Conservation (phyloP, 2,888 invertebrate genomes). For the Melieria crassipennis region DNA sequence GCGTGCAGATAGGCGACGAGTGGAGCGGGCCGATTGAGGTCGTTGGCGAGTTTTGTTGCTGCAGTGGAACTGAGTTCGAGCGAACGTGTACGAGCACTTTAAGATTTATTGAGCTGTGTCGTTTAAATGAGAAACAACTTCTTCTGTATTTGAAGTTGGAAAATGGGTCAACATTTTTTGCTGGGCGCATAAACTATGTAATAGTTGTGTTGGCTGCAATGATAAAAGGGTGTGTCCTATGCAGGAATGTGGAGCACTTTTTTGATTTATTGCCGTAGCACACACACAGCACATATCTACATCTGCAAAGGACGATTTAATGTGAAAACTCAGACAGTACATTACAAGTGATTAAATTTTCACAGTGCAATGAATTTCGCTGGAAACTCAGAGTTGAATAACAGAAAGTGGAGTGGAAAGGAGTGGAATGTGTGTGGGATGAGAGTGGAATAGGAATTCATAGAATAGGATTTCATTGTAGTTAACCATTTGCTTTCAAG, state of each 20-base stretch:
- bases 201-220: neutral
- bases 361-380: too few relatives aligned
- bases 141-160: conserved; percentile 33
- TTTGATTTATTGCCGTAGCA: conserved; percentile 19
- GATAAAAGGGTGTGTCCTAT: conserved; percentile 42
- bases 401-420: too few relatives aligned
- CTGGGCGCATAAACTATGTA: neutral
- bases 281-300: too few relatives aligned
- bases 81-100: conserved; percentile 14
- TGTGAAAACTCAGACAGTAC: too few relatives aligned
- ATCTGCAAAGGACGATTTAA: too few relatives aligned
- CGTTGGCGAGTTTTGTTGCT: conserved; percentile 2
- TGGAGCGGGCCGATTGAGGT: neutral
- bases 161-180: conserved; percentile 26
- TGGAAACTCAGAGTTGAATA: too few relatives aligned
- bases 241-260: conserved; percentile 23
- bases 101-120: conserved; percentile 35
- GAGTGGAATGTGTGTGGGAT: too few relatives aligned
- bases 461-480: too few relatives aligned
- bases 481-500: too few relatives aligned
- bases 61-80: neutral
- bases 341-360: too few relatives aligned
- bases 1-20: neutral
- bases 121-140: conserved; percentile 34
- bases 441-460: too few relatives aligned